A percentile compares a stretch with the other conserved stretches of the same genome.
These are phyloP conservation scores for Okapia johnstoni DNA, from an alignment of 2,113 vertebrate genomes.

Conservation along the genomic window DNA sequence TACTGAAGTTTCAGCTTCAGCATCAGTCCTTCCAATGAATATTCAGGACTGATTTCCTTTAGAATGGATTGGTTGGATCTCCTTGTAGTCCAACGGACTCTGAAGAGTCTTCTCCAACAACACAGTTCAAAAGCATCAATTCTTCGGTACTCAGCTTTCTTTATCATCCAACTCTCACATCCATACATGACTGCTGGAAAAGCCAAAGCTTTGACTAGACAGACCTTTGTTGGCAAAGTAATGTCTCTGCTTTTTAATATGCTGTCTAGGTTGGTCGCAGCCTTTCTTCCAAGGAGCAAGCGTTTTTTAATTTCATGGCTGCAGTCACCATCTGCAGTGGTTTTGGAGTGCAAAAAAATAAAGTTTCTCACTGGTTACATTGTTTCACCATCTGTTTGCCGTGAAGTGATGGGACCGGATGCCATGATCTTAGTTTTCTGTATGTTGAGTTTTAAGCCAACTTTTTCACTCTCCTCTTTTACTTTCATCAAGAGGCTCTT, in stretches of 20 bases:
- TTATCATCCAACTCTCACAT: background rate
- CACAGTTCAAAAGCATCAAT: background rate
- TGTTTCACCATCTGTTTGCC: background rate
- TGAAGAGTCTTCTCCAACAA: background rate
- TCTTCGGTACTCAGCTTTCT: background rate
- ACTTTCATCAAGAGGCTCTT: background rate
- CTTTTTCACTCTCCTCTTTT: background rate
- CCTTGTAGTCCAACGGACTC: background rate
- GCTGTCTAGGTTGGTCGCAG: fast-evolving
- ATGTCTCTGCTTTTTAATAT: background rate
- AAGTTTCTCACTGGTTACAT: background rate
- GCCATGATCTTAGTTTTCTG: background rate
- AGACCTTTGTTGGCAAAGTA: background rate
- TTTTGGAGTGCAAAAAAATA: background rate
- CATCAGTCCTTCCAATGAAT: background rate
- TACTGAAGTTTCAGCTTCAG: background rate
- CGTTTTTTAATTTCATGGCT: background rate
- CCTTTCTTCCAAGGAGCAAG: background rate
- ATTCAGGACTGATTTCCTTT: background rate
- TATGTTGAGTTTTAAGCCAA: background rate
- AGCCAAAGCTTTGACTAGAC: background rate
- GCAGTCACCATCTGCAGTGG: background rate
- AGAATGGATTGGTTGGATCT: background rate
- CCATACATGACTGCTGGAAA: background rate
- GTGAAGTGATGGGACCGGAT: background rate